Base-by-base conservation (phyloP, 2,113 vertebrate species). In the Grammomys dolichurus region DNA sequence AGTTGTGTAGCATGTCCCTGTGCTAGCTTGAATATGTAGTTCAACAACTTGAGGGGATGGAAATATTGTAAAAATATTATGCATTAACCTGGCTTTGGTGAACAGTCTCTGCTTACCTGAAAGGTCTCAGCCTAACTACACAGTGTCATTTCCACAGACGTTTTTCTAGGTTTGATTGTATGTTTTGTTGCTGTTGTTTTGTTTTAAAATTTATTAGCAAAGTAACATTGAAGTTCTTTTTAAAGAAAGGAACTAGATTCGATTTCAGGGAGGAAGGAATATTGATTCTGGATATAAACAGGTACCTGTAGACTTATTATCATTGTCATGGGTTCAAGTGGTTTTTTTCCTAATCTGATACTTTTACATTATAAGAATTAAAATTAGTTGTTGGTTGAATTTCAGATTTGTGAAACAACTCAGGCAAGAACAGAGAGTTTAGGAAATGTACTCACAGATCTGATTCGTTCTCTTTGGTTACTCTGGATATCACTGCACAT, bases 31-130 rank as follows among this genome's bases (percentile, higher is more conserved):
- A 89, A 56, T 88, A 36, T 89, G 65, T 51, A 70, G 36, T 5
- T 31, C 70, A 92, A 97, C 77, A 78, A 76, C 96, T 94, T 81
- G 92, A 94, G 73, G 46, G 91, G 87, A 96, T 19, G 94, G 33
- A 58, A 95, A 90, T 97, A 94, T 54, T 60, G 85, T 97, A 94
- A 88, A 89, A 92, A 91, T 87, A 84, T 48, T 90, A 93, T 90
- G 93, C 78, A 72, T 6, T 96, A 95, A 89, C 87, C 90, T 94
- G 91, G 82, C 7, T 86, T 96, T 94, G 87, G 78, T 78, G 88
- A 92, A 40, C 77, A 70, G 80, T 40, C 43, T n/a, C 48, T 96
- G 60, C 92, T 96, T 97, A 96, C 94, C 88, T 93, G 36, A 51
- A 94, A 95, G 89, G 90, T 88, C n/a, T 26, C 85, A 58, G 24